Percentiles rank a stretch among this genome's conserved stretches.
These are phyloP conservation scores for Chromis chromis DNA, from an alignment of 2,797 vertebrate genomes.

Conservation along the genomic window DNA sequence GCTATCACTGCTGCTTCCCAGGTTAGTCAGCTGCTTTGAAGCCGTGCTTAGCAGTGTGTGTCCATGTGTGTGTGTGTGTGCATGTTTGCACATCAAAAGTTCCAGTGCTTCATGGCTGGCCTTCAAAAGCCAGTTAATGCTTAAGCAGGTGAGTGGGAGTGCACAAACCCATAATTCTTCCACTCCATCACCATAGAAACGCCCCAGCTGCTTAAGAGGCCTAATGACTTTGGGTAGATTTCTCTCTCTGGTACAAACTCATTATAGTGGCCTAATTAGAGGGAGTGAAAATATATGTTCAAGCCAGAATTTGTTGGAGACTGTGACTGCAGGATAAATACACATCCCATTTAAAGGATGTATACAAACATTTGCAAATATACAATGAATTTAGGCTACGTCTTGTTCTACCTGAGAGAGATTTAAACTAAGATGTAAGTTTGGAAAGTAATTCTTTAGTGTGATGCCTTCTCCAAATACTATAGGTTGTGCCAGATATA, in stretches of 20 bases:
- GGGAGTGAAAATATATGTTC: constrained; percentile 12
- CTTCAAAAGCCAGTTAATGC: constrained; percentile 76
- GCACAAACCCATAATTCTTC: constrained; percentile 59
- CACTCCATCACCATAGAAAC: constrained; percentile 53
- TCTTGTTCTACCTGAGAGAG: background rate
- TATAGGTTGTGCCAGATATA: constrained; percentile 18
- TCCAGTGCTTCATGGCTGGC: constrained; percentile 44
- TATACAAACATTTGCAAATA: constrained; percentile 8
- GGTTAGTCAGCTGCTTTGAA: constrained; percentile 25
- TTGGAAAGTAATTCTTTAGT: constrained; percentile 16
- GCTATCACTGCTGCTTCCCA: constrained; percentile 29
- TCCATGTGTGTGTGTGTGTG: background rate
- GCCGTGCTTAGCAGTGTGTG: background rate
- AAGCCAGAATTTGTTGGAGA: constrained; percentile 22
- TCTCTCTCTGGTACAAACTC: constrained; percentile 33
- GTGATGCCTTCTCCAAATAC: constrained; percentile 7
- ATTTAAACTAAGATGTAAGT: constrained; percentile 23
- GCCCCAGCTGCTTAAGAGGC: constrained; percentile 24
- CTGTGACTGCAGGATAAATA: constrained; percentile 11
- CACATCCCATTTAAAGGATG: constrained; percentile 14
- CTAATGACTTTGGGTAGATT: constrained; percentile 45
- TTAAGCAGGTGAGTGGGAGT: constrained; percentile 77
- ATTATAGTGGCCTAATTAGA: constrained; percentile 54
- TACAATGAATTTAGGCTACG: background rate
- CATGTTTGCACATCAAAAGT: constrained; percentile 69